Evolutionary conservation across 2,797 vertebrate genomes (phyloP), one percentile per base, ranked within the genome.

Genomic region (Notoglanidium macrostoma): DNA sequence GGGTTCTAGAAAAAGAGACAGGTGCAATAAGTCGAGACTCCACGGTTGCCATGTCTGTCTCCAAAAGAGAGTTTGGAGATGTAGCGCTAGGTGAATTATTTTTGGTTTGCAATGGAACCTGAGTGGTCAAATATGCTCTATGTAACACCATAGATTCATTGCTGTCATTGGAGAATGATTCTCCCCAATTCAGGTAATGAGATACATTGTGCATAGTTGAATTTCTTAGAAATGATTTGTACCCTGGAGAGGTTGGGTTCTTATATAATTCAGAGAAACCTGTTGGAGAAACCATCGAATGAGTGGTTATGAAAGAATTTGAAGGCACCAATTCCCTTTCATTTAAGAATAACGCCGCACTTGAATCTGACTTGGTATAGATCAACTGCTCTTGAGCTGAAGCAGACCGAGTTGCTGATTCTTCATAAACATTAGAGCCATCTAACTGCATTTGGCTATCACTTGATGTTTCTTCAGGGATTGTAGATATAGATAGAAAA

Each of bases 401-500:
- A 35, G 85, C 15, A 68, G 77, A 26, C 54, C 4, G 67, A 63
- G n/a, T 46, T 63, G 68, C 78, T 63, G 81, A 77, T 55, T 77
- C 72, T 49, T 54, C 19, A 82, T 87, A 46, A 87, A 70, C 63
- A 23, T 84, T 59, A 23, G 19, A 79, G 54, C 46, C 54, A n/a
- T 82, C 19, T 35, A 70, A 78, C 57, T 84, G 82, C 63, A 68
- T 70, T 70, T 59, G 86, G 74, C 44, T 67, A 12, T 81, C 80
- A 72, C 65, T 70, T 51, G 63, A 78, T 84, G 73, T 70, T 59
- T 83, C 55, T 59, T 15, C 65, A 79, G 65, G 73, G 61, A 73
- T 15, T 79, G 46, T 63, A 44, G 87, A 77, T 76, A 29, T 40
- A 82, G 76, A 86, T 68, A 57, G 46, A 40, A 83, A 55, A 78